phyloP scores from a whole-genome alignment of 2,797 vertebrate species.

The Cirrhinus mrigala region DNA sequence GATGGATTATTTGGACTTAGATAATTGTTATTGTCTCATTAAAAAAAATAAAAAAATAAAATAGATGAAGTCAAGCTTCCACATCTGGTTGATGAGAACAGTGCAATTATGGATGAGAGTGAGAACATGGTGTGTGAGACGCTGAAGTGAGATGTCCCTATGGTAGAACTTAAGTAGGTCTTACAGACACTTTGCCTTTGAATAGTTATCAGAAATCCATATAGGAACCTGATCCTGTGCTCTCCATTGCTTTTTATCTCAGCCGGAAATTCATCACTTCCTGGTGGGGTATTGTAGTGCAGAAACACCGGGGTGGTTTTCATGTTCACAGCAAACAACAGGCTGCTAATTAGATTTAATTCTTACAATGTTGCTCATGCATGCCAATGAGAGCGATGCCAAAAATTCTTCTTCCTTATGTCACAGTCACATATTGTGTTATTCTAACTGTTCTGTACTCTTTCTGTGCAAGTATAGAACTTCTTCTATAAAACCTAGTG shows the following conservation, averaged over 20 bases:
- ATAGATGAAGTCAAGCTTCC: background rate
- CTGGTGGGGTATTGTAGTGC: slow-evolving; percentile 12
- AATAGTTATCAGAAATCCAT: slow-evolving; percentile 32
- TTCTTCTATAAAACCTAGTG: too few species aligned
- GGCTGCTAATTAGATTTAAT: slow-evolving; percentile 41
- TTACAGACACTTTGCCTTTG: background rate
- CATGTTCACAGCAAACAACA: slow-evolving; percentile 40
- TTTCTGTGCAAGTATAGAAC: background rate
- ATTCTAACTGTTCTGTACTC: background rate
- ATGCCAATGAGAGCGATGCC: slow-evolving; percentile 12
- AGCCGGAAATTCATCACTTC: slow-evolving; percentile 16
- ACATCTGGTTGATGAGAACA: background rate
- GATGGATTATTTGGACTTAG: background rate
- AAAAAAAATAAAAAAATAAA: background rate
- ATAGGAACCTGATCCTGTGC: background rate
- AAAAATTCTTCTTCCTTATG: background rate
- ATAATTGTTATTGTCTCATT: background rate
- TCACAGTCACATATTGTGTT: background rate
- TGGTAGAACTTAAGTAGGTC: slow-evolving; percentile 16
- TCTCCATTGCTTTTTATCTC: slow-evolving; percentile 29
- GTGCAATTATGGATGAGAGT: background rate
- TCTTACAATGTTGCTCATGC: slow-evolving; percentile 40
- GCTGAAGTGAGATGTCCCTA: slow-evolving; percentile 23
- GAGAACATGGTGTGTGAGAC: background rate
- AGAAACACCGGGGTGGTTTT: slow-evolving; percentile 12